phyloP scores from a whole-genome alignment of 2,113 vertebrate species.

The Peucedramus taeniatus region DNA sequence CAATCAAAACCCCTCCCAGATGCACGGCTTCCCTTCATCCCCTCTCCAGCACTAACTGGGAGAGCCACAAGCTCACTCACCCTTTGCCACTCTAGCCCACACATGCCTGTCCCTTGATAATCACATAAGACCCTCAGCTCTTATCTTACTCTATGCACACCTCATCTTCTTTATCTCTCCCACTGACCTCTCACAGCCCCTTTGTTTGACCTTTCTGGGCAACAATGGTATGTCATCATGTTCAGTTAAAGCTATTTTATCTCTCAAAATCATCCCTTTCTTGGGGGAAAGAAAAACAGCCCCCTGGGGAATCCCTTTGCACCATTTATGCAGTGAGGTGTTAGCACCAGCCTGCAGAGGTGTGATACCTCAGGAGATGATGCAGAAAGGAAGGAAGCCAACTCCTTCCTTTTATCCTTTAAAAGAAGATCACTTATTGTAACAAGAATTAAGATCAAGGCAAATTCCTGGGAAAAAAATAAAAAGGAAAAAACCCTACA shows the following conservation, averaged over 20 bases:
- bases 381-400: background rate
- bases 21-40: background rate
- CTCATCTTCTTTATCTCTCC: constrained; percentile 14
- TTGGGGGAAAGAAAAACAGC: background rate
- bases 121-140: accelerated
- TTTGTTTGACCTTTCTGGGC: background rate
- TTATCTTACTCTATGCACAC: background rate
- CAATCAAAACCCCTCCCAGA: background rate
- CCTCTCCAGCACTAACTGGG: background rate
- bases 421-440: background rate
- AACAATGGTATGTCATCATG: background rate
- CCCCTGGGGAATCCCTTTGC: background rate
- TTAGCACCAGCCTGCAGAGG: background rate
- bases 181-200: background rate
- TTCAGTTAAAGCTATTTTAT: background rate
- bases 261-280: background rate
- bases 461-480: background rate
- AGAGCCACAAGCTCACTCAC: background rate
- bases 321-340: background rate
- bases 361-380: background rate
- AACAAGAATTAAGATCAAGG: background rate
- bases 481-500: background rate
- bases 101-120: background rate
- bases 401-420: background rate
- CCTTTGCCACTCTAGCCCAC: background rate